Conservation (phyloP, 2,113 vertebrate genomes). For the Salvelinus alpinus region DNA sequence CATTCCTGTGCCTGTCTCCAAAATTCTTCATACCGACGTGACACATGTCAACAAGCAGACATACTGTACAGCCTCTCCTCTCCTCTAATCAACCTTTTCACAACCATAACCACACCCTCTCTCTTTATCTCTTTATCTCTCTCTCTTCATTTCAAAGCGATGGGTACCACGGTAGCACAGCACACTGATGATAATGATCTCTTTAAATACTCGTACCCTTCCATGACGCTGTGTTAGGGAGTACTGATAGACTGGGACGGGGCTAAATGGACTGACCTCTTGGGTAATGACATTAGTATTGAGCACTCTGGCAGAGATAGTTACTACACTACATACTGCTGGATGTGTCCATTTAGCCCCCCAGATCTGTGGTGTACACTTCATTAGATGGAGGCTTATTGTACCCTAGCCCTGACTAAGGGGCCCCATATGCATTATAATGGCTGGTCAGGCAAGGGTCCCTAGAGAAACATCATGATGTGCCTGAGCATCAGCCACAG, state of each 20-base stretch:
- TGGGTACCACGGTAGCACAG: not conserved
- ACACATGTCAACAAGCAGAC: not conserved
- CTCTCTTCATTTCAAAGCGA: not conserved
- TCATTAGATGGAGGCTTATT: conserved; percentile 64
- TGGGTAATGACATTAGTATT: conserved; percentile 69
- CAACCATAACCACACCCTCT: not conserved
- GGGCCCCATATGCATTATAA: conserved; percentile 54
- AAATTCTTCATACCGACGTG: not conserved
- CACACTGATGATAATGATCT: conserved; percentile 36
- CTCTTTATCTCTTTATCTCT: too few relatives aligned
- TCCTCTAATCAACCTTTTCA: not conserved
- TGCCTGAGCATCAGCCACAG: too few relatives aligned
- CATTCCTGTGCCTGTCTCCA: conserved; percentile 43
- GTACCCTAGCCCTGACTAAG: conserved; percentile 53
- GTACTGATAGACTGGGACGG: conserved; percentile 60
- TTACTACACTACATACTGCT: conserved; percentile 6
- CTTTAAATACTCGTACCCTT: conserved; percentile 46
- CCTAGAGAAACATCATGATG: too few relatives aligned
- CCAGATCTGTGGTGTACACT: conserved; percentile 64
- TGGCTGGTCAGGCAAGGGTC: conserved; percentile 6
- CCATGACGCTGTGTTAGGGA: conserved; percentile 43
- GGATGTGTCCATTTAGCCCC: conserved; percentile 41
- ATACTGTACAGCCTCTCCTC: not conserved
- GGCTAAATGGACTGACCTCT: conserved; percentile 63
- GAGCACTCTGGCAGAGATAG: conserved; percentile 43